These are phyloP conservation scores for Cheilosia pagana DNA, from an alignment of 2,888 invertebrate genomes.

Conservation along the genomic window DNA sequence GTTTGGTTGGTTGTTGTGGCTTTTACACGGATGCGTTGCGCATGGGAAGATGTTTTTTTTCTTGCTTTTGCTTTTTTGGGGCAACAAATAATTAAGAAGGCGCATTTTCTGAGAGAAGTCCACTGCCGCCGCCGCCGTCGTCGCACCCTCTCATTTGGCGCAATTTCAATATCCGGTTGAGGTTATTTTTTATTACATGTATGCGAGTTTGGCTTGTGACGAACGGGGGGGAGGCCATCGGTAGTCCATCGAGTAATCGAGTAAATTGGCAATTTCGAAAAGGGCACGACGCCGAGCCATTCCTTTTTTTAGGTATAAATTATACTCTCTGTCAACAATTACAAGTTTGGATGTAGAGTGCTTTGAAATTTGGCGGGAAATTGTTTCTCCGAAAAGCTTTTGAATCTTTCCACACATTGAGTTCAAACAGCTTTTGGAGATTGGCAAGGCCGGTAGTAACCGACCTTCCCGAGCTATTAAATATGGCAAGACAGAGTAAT, in stretches of 20 bases:
- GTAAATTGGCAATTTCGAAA: neutral
- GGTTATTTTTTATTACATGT: neutral
- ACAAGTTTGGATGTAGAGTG: too few relatives aligned
- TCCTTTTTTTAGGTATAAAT: too few relatives aligned
- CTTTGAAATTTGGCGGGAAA: too few relatives aligned
- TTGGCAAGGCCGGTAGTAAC: too few relatives aligned
- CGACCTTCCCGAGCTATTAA: too few relatives aligned
- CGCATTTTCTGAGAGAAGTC: conserved; percentile 16
- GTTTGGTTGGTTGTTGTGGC: conserved; percentile 14
- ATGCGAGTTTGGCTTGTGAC: too few relatives aligned
- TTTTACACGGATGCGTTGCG: neutral
- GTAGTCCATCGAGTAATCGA: neutral
- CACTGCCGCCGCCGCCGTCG: conserved; percentile 3
- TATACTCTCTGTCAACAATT: too few relatives aligned
- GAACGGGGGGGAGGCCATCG: neutral
- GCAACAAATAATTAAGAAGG: conserved; percentile 28
- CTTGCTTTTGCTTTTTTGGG: neutral
- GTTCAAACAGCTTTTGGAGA: too few relatives aligned
- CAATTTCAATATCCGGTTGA: conserved; percentile 72
- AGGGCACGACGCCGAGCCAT: too few relatives aligned
- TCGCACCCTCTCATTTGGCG: conserved; percentile 66
- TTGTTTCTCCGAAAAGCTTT: too few relatives aligned
- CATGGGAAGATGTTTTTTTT: conserved; percentile 23
- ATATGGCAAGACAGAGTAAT: too few relatives aligned
- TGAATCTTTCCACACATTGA: too few relatives aligned